A percentile compares a stretch with the other conserved stretches of the same genome.
phyloP scores from a whole-genome alignment of 2,797 vertebrate species.

The Centroberyx gerrardi region DNA sequence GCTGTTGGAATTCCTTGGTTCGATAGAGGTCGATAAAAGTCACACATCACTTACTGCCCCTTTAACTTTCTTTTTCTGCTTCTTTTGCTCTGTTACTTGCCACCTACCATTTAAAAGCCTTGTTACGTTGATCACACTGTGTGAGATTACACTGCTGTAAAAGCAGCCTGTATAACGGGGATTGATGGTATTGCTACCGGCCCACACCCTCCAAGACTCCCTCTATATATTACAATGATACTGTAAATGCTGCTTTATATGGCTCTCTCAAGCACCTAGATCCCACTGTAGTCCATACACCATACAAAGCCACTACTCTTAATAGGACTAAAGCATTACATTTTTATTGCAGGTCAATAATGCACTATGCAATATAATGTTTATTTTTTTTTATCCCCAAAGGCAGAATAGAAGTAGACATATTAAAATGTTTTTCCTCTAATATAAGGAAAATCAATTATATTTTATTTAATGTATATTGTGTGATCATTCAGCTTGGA shows the following conservation, averaged over 20 bases:
- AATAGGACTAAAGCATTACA: background rate
- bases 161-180: conserved; percentile 16
- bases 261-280: background rate
- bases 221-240: conserved; percentile 12
- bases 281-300: background rate
- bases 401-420: background rate
- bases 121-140: background rate
- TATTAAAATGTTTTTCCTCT: conserved; percentile 25
- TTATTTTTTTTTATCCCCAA: background rate
- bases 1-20: background rate
- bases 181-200: background rate
- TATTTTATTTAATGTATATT: conserved; percentile 14
- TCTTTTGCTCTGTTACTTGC: background rate
- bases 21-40: background rate
- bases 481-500: background rate
- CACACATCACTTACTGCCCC: background rate
- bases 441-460: conserved; percentile 10
- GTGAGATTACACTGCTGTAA: conserved; percentile 1
- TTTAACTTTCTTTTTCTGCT: background rate
- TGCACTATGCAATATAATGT: conserved; percentile 1
- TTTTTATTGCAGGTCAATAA: conserved; percentile 21
- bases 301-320: conserved; percentile 11
- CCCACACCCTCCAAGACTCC: background rate
- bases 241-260: conserved; percentile 12
- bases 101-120: conserved; percentile 1